Conservation (phyloP, 2,797 vertebrate species). For the Dicrostonyx torquatus region DNA sequence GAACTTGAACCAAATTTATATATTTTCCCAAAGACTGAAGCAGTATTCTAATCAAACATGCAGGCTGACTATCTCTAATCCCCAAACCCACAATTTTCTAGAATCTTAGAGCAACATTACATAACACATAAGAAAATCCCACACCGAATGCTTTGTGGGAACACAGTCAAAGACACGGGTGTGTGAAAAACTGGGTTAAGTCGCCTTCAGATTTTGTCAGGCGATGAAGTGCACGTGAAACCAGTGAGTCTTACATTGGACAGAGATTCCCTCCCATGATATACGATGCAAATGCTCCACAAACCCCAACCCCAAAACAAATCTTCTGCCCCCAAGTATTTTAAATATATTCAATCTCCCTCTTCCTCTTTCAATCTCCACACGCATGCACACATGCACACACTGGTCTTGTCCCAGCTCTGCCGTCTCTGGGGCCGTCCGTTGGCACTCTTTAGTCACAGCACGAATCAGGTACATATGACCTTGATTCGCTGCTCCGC, state of each 20-base stretch:
- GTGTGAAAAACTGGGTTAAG: too few species aligned
- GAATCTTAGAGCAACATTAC: background rate
- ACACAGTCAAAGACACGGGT: background rate
- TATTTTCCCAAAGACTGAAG: background rate
- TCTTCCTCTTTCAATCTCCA: background rate
- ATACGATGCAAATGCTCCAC: background rate
- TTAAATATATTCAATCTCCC: background rate
- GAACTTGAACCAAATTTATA: conserved; percentile 37
- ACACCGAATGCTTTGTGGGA: background rate
- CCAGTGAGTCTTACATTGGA: background rate
- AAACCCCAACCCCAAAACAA: background rate
- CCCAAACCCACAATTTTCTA: background rate
- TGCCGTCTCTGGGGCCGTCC: background rate
- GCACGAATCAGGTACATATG: background rate
- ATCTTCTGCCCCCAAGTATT: background rate
- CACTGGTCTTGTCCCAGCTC: background rate
- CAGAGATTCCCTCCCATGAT: too few species aligned
- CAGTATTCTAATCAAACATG: background rate
- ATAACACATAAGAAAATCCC: background rate
- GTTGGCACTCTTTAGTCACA: background rate
- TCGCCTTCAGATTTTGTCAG: background rate
- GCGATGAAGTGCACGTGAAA: background rate
- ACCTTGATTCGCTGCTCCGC: background rate
- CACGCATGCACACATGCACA: background rate
- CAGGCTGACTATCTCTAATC: background rate